Evolutionary conservation across 2,797 vertebrate genomes (phyloP).

Genomic region (Halcyon badia): DNA sequence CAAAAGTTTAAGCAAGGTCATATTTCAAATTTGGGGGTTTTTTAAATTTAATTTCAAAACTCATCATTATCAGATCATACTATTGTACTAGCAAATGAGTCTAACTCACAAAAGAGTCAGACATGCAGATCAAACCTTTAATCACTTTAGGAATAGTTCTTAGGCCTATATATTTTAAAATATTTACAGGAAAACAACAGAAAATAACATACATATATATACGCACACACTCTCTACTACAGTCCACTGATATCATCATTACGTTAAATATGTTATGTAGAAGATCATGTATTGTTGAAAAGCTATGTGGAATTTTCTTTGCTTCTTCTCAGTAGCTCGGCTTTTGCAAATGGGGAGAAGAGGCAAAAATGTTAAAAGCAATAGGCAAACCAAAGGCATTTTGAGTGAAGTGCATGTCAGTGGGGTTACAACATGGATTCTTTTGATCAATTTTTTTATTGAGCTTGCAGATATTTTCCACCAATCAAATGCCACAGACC

Average conservation of each 20-base stretch:
- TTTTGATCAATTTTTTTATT: conserved; percentile 21
- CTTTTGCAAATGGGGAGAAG: not conserved
- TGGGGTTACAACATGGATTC: not conserved
- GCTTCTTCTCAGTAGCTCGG: not conserved
- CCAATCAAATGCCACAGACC: conserved; percentile 1
- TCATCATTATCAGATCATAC: not conserved
- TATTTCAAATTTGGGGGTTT: not conserved
- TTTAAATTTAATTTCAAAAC: not conserved
- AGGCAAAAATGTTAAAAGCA: not conserved
- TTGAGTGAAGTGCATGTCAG: not conserved
- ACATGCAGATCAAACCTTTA: not conserved
- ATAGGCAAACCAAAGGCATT: not conserved
- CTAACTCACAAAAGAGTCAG: not conserved
- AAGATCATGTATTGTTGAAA: not conserved
- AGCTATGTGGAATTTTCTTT: not conserved
- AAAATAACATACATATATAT: not conserved
- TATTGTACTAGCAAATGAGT: not conserved
- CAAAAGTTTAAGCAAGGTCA: not conserved
- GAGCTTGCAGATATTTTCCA: conserved; percentile 41
- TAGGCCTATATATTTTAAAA: not conserved
- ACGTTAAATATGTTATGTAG: not conserved
- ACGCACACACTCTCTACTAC: no score
- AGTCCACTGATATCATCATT: not conserved
- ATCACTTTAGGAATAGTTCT: not conserved
- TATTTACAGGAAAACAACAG: not conserved